Base-by-base conservation (phyloP, 2,113 vertebrate genomes). In the Leptosomus discolor region DNA sequence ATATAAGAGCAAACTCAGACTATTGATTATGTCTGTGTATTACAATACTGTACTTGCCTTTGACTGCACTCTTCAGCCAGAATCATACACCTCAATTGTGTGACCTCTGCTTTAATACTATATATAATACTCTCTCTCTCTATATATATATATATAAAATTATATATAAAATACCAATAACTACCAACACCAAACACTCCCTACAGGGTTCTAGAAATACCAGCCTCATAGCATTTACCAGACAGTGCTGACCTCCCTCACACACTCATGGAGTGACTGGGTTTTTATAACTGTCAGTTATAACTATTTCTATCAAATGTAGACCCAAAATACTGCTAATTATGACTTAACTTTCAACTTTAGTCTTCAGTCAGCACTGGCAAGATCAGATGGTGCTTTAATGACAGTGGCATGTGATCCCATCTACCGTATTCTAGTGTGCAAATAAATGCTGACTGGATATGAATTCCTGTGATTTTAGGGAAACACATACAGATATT, bases 381-480 rank as follows among this genome's bases (percentile, higher is more conserved):
- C 86, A 91, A 78, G 80, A 93, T 96, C 88, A 91, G 92, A 53
- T 89, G 80, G 51, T 84, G 69, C 54, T 86, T 68, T 85, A 92
- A 92, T 92, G 79, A 90, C 95, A 85, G 88, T 23, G 20, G 48
- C 65, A 94, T 23, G 32, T 27, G 46, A 85, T 81, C 79, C 50
- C 94, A 87, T 53, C 92, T 91, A 89, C 83, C 92, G 69, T 86
- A 88, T 94, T 61, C 46, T 48, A 85, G 92, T 63, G 80, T 96
- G 94, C 71, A 96, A 96, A 97, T 92, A 88, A 97, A 94, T 64
- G 80, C 88, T 84, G 84, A 20, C 21, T 71, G 58, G 80, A 80
- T 77, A 61, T 58, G 65, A 91, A 46, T 77, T 87, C 94, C 89
- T 77, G 21, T 80, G 91, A 91, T 94, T 97, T 78, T 85, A 50